Conservation (phyloP, 2,888 invertebrate genomes). For the Tipula confusa region DNA sequence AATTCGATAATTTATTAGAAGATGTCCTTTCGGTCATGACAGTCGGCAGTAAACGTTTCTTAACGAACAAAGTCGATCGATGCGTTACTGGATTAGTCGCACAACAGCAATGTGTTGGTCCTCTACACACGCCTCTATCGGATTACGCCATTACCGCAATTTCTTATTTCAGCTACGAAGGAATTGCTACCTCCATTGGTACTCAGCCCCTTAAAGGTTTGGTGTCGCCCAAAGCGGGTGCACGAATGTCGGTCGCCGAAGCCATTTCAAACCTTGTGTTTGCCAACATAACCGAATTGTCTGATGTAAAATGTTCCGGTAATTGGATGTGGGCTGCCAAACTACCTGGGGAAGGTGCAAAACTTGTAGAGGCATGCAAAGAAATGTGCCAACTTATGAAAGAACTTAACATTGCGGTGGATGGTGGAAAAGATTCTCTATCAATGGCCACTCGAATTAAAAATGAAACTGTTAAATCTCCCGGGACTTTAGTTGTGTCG, state of each 20-base stretch:
- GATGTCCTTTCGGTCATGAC: constrained; percentile 82
- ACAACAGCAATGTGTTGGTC: constrained; percentile 98
- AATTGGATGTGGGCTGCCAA: constrained; percentile 99
- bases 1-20: constrained; percentile 64
- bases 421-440: constrained; percentile 96
- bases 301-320: constrained; percentile 97
- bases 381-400: constrained; percentile 85
- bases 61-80: constrained; percentile 93
- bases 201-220: constrained; percentile 95
- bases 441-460: constrained; percentile 92
- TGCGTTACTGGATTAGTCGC: constrained; percentile 86
- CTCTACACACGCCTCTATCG: constrained; percentile 90
- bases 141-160: constrained; percentile 89
- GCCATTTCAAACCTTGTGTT: constrained; percentile 87
- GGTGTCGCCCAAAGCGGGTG: constrained; percentile 77
- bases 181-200: constrained; percentile 92
- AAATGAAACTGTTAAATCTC: constrained; percentile 65
- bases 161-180: constrained; percentile 75
- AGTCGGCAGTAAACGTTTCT: constrained; percentile 90
- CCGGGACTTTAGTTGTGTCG: constrained; percentile 91
- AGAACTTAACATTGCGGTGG: constrained; percentile 77
- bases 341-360: constrained; percentile 85
- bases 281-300: constrained; percentile 59
- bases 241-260: constrained; percentile 91
- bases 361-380: constrained; percentile 77